Evolutionary conservation across 2,113 vertebrate species (phyloP).

Genomic region (Gallinago paraguaiae): DNA sequence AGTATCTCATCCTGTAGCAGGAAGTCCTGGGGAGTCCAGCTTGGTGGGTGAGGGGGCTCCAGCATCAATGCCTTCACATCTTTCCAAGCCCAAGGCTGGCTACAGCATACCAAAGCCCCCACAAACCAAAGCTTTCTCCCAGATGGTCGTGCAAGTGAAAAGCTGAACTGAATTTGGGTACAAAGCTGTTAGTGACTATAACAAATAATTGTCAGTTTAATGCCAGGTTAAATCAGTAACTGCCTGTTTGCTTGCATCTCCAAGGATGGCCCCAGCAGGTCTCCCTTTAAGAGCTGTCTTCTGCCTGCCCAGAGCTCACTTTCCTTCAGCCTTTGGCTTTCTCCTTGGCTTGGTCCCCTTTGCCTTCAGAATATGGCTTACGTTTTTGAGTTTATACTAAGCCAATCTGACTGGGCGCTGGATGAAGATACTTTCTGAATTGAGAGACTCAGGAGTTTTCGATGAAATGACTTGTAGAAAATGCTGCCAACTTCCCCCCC

Average conservation of each 20-base stretch:
- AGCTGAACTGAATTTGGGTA: background rate
- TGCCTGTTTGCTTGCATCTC: background rate
- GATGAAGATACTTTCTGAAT: background rate
- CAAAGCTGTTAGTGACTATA: background rate
- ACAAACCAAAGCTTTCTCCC: background rate
- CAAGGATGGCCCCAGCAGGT: background rate
- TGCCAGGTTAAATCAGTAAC: background rate
- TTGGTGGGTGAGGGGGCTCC: fast-evolving
- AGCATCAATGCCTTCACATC: background rate
- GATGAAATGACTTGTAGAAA: background rate
- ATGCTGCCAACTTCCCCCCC: background rate
- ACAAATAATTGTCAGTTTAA: background rate
- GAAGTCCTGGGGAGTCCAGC: background rate
- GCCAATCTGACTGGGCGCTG: background rate
- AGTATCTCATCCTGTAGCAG: background rate
- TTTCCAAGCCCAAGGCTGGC: background rate
- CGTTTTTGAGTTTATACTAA: background rate
- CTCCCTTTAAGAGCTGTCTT: background rate
- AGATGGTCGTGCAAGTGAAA: background rate
- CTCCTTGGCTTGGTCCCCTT: background rate
- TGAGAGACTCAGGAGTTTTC: background rate
- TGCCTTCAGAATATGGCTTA: background rate
- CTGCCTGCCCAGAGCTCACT: background rate
- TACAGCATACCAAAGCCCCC: fast-evolving
- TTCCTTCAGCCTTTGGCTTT: background rate